Conservation (phyloP, 2,888 invertebrate species). For the Phrixothrix hirtus region DNA sequence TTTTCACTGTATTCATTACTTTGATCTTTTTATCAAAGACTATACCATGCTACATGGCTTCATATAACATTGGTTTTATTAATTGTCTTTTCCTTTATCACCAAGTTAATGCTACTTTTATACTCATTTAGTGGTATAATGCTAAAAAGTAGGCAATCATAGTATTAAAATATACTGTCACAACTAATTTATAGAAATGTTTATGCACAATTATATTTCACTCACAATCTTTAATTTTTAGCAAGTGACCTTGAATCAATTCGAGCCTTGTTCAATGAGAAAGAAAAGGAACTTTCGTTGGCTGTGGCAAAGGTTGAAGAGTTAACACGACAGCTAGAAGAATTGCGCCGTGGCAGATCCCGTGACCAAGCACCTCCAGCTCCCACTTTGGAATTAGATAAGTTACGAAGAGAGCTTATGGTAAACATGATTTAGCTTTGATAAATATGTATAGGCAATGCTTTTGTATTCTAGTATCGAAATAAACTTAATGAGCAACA, state of each 20-base stretch:
- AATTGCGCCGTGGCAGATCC: conserved; percentile 72
- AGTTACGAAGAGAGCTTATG: conserved; percentile 88
- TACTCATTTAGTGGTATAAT: no score
- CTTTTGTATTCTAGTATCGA: conserved; percentile 73
- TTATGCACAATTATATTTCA: no score
- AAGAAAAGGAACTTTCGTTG: conserved; percentile 93
- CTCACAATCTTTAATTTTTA: conserved; percentile 61
- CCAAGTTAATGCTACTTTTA: no score
- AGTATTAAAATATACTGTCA: no score
- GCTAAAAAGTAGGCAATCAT: no score
- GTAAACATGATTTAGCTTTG: conserved; percentile 56
- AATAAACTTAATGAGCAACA: conserved; percentile 96
- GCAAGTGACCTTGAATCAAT: conserved; percentile 96
- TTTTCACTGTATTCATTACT: no score
- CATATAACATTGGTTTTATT: no score
- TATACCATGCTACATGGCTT: no score
- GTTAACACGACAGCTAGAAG: conserved; percentile 91
- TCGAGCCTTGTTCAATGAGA: conserved; percentile 94
- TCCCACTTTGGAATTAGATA: conserved; percentile 87
- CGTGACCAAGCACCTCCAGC: conserved; percentile 66
- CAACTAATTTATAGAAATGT: no score
- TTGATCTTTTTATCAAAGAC: no score
- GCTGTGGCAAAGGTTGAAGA: conserved; percentile 98
- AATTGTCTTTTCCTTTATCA: no score
- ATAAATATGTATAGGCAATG: no score